Percentiles rank a stretch among this genome's conserved stretches.
Evolutionary conservation across 1,140 invertebrate species (phyloP).

Genomic region (Penaeus indicus): DNA sequence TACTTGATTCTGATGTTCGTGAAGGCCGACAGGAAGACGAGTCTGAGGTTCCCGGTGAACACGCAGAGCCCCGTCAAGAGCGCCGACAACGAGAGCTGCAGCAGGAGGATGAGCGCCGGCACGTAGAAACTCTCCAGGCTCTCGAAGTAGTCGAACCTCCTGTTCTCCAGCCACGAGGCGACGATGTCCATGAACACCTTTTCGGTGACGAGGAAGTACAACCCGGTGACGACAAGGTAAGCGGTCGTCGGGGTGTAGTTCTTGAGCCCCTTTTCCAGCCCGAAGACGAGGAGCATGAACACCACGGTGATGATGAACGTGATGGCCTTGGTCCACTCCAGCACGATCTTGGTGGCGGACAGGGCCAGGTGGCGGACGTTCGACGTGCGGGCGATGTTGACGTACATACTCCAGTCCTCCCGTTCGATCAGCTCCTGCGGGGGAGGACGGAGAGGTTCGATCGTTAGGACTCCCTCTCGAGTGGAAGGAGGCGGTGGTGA

Average conservation of each 20-base stretch:
- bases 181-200: no score
- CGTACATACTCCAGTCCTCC: slow-evolving; percentile 82
- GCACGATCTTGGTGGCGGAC: slow-evolving; percentile 83
- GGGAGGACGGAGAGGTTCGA: no score
- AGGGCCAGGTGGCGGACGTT: slow-evolving; percentile 83
- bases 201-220: slow-evolving; percentile 70
- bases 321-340: slow-evolving; percentile 86
- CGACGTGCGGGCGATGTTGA: slow-evolving; percentile 80
- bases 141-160: slow-evolving; percentile 62
- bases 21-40: slow-evolving; percentile 76
- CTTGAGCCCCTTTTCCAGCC: slow-evolving; percentile 81
- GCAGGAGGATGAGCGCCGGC: slow-evolving; percentile 58
- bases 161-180: not conserved
- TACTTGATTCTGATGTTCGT: slow-evolving; percentile 79
- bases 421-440: slow-evolving; percentile 77
- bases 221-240: slow-evolving; percentile 78
- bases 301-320: slow-evolving; percentile 85
- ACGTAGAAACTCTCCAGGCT: slow-evolving; percentile 67
- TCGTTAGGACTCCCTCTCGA: no score
- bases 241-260: slow-evolving; percentile 79
- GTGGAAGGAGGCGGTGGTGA: no score
- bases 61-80: slow-evolving; percentile 69
- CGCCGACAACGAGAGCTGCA: slow-evolving; percentile 56
- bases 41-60: slow-evolving; percentile 74
- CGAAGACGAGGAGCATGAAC: slow-evolving; percentile 81